A percentile compares a stretch with the other conserved stretches of the same genome.
Evolutionary conservation across 1,140 invertebrate species (phyloP).

Genomic region (Tetranychus urticae): DNA sequence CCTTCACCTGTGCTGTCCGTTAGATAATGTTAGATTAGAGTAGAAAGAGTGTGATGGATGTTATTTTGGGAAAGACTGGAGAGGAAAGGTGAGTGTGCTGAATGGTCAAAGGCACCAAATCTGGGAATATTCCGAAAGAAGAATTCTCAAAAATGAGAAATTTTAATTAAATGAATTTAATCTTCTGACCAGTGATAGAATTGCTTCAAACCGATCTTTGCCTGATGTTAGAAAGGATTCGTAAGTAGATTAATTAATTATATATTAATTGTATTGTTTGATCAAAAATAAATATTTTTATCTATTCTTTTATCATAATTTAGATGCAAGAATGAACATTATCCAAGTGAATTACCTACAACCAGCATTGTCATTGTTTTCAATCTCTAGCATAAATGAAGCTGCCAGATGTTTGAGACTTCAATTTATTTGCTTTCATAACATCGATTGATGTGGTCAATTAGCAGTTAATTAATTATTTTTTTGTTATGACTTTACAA

Average conservation of each 20-base stretch:
- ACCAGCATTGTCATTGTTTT: conserved; percentile 27
- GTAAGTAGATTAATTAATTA: conserved; percentile 29
- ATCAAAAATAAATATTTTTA: too few relatives aligned
- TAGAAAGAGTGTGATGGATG: too few relatives aligned
- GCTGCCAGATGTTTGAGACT: conserved; percentile 10
- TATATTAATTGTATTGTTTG: neutral
- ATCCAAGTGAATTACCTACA: conserved; percentile 12
- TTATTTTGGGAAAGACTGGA: too few relatives aligned
- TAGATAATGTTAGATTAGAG: too few relatives aligned
- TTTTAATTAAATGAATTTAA: conserved; percentile 95
- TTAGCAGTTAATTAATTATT: too few relatives aligned
- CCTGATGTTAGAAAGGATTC: conserved; percentile 75
- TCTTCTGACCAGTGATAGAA: conserved; percentile 85
- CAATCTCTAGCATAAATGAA: conserved; percentile 21
- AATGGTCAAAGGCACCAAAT: conserved; percentile 21
- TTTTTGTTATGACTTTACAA: too few relatives aligned
- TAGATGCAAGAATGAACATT: conserved; percentile 14
- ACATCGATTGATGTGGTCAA: too few relatives aligned
- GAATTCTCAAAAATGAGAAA: conserved; percentile 67
- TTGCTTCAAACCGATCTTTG: conserved; percentile 81
- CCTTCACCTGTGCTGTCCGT: too few relatives aligned
- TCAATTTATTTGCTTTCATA: too few relatives aligned
- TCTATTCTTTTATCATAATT: neutral
- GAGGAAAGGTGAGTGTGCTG: too few relatives aligned
- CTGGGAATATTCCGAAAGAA: conserved; percentile 58